Conservation (phyloP, 2,888 invertebrate genomes). For the Pediacus dermestoides region DNA sequence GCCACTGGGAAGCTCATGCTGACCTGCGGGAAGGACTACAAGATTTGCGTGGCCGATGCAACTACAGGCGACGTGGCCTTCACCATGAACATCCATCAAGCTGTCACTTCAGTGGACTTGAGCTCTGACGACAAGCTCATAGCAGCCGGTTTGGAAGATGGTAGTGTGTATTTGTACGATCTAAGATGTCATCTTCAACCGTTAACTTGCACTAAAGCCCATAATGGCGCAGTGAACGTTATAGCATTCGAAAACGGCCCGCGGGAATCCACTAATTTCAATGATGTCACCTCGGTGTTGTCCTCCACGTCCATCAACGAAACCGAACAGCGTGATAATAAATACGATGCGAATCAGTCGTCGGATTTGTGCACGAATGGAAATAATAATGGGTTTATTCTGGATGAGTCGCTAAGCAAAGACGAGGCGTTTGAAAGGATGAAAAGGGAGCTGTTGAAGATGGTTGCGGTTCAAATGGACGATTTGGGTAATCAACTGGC, state of each 20-base stretch:
- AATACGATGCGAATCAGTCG: no score
- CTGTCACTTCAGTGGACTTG: constrained; percentile 37
- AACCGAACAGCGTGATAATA: no score
- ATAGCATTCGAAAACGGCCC: constrained; percentile 26
- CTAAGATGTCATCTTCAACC: constrained; percentile 36
- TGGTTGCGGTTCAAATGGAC: constrained; percentile 30
- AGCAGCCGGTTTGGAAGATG: constrained; percentile 38
- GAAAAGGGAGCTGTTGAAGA: constrained; percentile 26
- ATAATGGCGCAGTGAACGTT: constrained; percentile 25
- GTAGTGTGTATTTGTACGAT: constrained; percentile 40
- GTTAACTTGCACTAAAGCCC: constrained; percentile 26
- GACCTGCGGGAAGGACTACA: constrained; percentile 38
- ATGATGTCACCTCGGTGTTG: constrained; percentile 2
- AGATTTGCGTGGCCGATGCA: constrained; percentile 38
- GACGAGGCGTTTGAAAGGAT: constrained; percentile 16
- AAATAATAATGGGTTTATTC: neutral
- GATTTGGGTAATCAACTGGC: constrained; percentile 35
- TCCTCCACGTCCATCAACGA: neutral
- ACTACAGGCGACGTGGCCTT: constrained; percentile 31
- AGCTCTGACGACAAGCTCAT: constrained; percentile 34
- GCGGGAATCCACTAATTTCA: constrained; percentile 5
- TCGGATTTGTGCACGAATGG: no score
- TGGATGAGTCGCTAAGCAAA: neutral
- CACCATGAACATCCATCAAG: constrained; percentile 36
- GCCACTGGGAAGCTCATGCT: constrained; percentile 32